Conservation (phyloP, 2,888 invertebrate species). For the Endotricha flammealis region DNA sequence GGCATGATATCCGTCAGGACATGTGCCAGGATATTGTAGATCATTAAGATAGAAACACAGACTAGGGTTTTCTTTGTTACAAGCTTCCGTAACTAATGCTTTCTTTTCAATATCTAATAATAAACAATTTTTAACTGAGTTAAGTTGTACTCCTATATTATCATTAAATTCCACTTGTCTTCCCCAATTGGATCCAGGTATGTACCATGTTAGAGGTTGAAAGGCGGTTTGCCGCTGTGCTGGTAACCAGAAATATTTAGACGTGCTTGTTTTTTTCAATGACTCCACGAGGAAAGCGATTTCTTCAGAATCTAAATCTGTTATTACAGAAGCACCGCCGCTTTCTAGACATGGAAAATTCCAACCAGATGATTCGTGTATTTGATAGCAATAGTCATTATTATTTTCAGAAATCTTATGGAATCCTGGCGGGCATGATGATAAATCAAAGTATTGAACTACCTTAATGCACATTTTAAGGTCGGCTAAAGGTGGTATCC, state of each 20-base stretch:
- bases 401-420: conserved; percentile 41
- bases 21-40: conserved; percentile 47
- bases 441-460: conserved; percentile 37
- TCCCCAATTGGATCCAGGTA: conserved; percentile 70
- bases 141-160: conserved; percentile 27
- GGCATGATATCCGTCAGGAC: conserved; percentile 56
- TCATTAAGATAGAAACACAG: conserved; percentile 62
- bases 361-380: conserved; percentile 43
- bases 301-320: conserved; percentile 46
- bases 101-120: conserved; percentile 42
- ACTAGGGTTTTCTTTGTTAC: conserved; percentile 46
- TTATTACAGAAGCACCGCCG: conserved; percentile 58
- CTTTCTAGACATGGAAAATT: conserved; percentile 55
- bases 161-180: conserved; percentile 30
- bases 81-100: conserved; percentile 42
- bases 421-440: conserved; percentile 55
- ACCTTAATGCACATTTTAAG: conserved; percentile 43
- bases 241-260: conserved; percentile 70
- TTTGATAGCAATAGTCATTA: conserved; percentile 53
- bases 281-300: conserved; percentile 40
- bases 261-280: conserved; percentile 35
- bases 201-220: conserved; percentile 61
- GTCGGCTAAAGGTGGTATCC: conserved; percentile 43
- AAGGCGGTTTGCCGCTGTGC: conserved; percentile 55
- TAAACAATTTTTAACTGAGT: conserved; percentile 49